Base-by-base conservation (phyloP, 1,140 invertebrate species). In the Drosophila asahinai region DNA sequence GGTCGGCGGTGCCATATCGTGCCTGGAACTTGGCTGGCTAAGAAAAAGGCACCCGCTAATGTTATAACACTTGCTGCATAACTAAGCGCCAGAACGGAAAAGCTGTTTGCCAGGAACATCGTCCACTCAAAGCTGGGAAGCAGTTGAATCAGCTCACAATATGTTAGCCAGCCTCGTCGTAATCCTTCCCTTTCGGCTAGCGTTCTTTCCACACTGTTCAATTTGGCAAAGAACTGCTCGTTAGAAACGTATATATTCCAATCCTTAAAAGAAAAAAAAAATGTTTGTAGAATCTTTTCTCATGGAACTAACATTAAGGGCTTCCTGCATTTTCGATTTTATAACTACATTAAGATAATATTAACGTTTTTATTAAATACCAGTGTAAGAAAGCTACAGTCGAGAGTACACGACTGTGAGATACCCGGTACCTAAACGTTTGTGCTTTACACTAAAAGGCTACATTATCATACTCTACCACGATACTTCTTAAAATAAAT, bases 131-230 rank as follows among this genome's bases (percentile, higher is more conserved):
- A 90, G 43, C 93, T 93, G 48, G 95, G 94, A 65, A 95, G 86
- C 33, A 97, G 89, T 62, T 94, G 95, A 67, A 94, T 93, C 25
- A 98, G 91, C 94, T 98, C 98, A 2, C 96, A 95, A 84, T 98
- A 99, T 0, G 97, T 97, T 83, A 97, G 96, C 96, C 96, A 98
- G 0, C 97, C 97, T 30, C 96, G 94, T 45, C 95, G 94, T 30
- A 94, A 92, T 6, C 96, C 96, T 93, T 98, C 95, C 67, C 94
- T 94, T 59, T 95, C 93, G 0, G 97, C 96, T 63, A 98, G 93
- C 49, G 94, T 93, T 55, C 93, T 94, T 92, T 98, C 97, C 58
- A 98, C 93, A 87, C 94, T 94, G 45, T 93, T 83, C 40, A 98
- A 89, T 30, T 95, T 94, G 57, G 95, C 93, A 93, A 96, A 97